A percentile compares a stretch with the other conserved stretches of the same genome.
These are phyloP conservation scores for Neolamprologus variostigma DNA, from an alignment of 2,113 vertebrate species.

Conservation along the genomic window DNA sequence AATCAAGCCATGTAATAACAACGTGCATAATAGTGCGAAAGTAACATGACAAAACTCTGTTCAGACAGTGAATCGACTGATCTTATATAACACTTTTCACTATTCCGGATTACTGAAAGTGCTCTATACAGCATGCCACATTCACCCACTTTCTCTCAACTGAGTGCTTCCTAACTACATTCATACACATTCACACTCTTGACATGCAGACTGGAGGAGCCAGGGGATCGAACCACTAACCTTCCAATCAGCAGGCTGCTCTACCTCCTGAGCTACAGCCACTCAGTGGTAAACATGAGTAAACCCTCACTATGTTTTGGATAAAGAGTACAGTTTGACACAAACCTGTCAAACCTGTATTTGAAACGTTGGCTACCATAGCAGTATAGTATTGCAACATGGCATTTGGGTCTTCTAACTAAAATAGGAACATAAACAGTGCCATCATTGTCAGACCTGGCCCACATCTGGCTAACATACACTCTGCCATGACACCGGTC, in stretches of 20 bases:
- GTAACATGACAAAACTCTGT: neutral
- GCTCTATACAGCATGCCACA: neutral
- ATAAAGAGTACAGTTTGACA: neutral
- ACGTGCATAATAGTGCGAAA: neutral
- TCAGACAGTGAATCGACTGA: neutral
- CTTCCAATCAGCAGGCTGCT: neutral
- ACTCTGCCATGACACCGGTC: neutral
- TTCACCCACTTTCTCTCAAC: neutral
- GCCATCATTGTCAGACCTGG: neutral
- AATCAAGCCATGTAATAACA: neutral
- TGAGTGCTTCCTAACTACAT: neutral
- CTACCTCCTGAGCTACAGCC: neutral
- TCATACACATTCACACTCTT: neutral
- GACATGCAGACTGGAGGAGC: neutral
- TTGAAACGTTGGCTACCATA: neutral
- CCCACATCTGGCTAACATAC: neutral
- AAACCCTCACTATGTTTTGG: neutral
- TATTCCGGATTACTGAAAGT: neutral
- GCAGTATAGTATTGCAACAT: neutral
- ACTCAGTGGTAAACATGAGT: neutral
- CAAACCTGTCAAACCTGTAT: neutral
- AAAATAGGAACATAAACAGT: neutral
- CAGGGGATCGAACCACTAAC: neutral
- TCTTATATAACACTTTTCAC: neutral
- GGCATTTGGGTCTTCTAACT: neutral